Base-by-base conservation (phyloP, 2,113 vertebrate species). In the Micromys minutus region DNA sequence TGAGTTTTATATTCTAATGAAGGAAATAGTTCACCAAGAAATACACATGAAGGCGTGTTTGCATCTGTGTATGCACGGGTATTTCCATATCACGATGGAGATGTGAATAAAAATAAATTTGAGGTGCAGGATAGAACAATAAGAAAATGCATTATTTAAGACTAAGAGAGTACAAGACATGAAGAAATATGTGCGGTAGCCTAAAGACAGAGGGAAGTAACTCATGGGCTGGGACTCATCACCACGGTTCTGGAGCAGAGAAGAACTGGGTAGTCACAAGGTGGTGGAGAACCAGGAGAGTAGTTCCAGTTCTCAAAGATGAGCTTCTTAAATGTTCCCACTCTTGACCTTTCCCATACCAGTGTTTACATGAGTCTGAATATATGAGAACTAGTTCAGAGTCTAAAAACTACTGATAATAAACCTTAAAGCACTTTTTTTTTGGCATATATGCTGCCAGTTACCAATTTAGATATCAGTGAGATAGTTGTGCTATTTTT, bases 41-140 rank as follows among this genome's bases (percentile, higher is more conserved):
- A 36, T 42, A 59, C 10, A 55, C 29, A 42, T 31, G 24, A 36
- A 31, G 24, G 31, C 42, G 19, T 55, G 16, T 67, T 36, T 80
- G 45, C 39, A 47, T 13, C 22, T 61, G 13, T 77, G 12, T 24
- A 12, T 4, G 13, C 47, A 31, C 55, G 57, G 5, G 16, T 26
- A 34, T 22, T 63, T 88, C 3, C 26, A 31, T 31, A 67, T 74
- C 79, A 67, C 79, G 59, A 84, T 59, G 45, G 15, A 47, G 65
- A 11, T 85, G 6, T 81, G 52, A 72, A 83, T 21, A 88, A 91
- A n/a, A 69, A 91, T 79, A 80, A 89, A 80, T 4, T 81, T 91
- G 45, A 6, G 4, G 21, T 59, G 12, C 15, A 36, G 29, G 4
- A 71, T n/a, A 50, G 76, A 81, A 45, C 63, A 10, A 63, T 79